phyloP scores from a whole-genome alignment of 2,113 vertebrate species.

The Solea solea region DNA sequence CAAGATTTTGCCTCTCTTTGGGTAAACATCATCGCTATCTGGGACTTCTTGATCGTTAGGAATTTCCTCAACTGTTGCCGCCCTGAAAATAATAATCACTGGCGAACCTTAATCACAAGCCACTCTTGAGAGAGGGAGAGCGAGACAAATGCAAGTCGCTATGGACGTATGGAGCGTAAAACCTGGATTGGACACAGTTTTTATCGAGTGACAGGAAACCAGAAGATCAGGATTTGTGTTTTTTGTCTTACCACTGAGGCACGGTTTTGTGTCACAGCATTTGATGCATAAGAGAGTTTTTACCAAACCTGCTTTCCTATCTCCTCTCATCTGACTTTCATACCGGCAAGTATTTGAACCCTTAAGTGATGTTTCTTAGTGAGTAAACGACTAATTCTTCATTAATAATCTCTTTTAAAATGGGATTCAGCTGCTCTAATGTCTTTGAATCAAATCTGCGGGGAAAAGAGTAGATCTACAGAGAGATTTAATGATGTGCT shows the following conservation, averaged over 20 bases:
- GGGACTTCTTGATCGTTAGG: constrained; percentile 51
- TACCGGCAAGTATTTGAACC: not conserved
- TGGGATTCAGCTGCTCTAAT: too few relatives aligned
- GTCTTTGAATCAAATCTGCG: too few relatives aligned
- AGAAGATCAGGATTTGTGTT: not conserved
- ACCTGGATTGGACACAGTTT: not conserved
- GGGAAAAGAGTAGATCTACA: too few relatives aligned
- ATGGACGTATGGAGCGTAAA: not conserved
- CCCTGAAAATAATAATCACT: constrained; percentile 31
- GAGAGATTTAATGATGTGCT: not conserved
- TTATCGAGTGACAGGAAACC: too few relatives aligned
- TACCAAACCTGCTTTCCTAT: constrained; percentile 1
- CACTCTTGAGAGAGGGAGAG: not conserved
- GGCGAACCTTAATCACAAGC: not conserved
- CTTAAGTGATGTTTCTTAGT: not conserved
- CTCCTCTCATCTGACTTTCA: not conserved
- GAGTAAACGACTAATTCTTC: not conserved
- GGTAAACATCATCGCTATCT: constrained; percentile 58
- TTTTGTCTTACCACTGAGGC: not conserved
- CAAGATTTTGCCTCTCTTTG: constrained; percentile 44
- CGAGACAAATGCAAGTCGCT: not conserved
- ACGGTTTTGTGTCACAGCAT: not conserved
- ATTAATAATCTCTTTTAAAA: not conserved
- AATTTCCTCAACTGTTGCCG: constrained; percentile 62
- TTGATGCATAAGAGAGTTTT: not conserved